Conservation (phyloP, 2,113 vertebrate genomes). For the Megalops atlanticus region DNA sequence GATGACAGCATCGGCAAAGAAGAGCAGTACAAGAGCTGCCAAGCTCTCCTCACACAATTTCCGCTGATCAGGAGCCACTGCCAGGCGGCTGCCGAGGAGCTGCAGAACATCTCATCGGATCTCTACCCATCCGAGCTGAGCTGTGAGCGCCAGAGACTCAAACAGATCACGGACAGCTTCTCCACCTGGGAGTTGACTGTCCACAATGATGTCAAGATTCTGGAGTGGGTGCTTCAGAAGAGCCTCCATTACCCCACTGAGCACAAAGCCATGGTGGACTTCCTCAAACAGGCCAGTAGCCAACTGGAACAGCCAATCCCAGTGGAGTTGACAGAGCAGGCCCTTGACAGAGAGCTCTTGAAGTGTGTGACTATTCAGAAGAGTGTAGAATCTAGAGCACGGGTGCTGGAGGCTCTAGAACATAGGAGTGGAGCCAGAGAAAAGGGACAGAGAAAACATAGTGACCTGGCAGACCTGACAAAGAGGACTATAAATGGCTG, state of each 20-base stretch:
- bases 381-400: conserved; percentile 67
- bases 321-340: conserved; percentile 62
- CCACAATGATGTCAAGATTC: conserved; percentile 59
- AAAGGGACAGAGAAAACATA: conserved; percentile 52
- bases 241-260: conserved; percentile 64
- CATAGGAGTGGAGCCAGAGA: conserved; percentile 41
- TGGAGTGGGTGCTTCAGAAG: conserved; percentile 60
- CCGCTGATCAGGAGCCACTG: conserved; percentile 66
- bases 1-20: conserved; percentile 47
- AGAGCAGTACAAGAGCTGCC: conserved; percentile 63
- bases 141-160: conserved; percentile 69
- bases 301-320: conserved; percentile 63
- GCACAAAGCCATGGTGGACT: conserved; percentile 50
- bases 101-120: conserved; percentile 65
- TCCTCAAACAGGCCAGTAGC: conserved; percentile 64
- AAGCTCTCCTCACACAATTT: conserved; percentile 68
- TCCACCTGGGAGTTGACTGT: conserved; percentile 58
- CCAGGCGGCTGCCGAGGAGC: conserved; percentile 60
- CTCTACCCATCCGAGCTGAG: conserved; percentile 70
- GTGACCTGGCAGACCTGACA: conserved; percentile 55
- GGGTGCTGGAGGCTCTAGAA: conserved; percentile 58
- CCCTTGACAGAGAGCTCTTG: conserved; percentile 65
- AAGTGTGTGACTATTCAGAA: conserved; percentile 69
- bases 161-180: conserved; percentile 57
- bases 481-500: conserved; percentile 64